phyloP scores from a whole-genome alignment of 1,140 invertebrate genomes.

The Drosophila lacteicornis region DNA sequence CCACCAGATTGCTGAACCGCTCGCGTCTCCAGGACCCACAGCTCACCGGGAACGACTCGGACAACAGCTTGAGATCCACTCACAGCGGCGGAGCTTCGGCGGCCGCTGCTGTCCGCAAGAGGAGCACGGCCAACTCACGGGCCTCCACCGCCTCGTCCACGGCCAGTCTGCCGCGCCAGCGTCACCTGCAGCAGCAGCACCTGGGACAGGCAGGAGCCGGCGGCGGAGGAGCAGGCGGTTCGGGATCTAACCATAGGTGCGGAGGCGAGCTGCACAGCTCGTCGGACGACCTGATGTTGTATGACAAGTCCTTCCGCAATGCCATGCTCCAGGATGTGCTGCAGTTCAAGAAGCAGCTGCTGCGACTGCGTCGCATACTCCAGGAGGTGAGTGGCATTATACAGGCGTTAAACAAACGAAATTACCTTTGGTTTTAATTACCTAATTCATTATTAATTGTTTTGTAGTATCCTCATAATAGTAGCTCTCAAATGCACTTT shows the following conservation, averaged over 20 bases:
- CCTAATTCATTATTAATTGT: not conserved
- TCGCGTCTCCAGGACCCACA: conserved; percentile 80
- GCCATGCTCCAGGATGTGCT: conserved; percentile 89
- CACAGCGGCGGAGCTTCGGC: conserved; percentile 63
- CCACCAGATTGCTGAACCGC: conserved; percentile 82
- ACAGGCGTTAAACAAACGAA: not conserved
- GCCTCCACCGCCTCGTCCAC: conserved; percentile 76
- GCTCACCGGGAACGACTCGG: conserved; percentile 69
- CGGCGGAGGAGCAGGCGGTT: conserved; percentile 4
- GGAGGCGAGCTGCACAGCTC: conserved; percentile 78
- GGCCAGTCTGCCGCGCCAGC: conserved; percentile 70
- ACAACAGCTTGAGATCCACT: conserved; percentile 70
- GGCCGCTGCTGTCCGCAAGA: conserved; percentile 48
- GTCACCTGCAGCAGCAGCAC: conserved; percentile 60
- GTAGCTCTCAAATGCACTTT: conserved; percentile 14
- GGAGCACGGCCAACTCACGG: conserved; percentile 68
- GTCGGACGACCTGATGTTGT: conserved; percentile 84
- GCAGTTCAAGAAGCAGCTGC: conserved; percentile 89
- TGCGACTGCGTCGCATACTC: conserved; percentile 88
- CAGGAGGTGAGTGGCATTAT: conserved; percentile 86
- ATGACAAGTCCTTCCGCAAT: conserved; percentile 84
- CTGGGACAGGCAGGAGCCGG: conserved; percentile 28
- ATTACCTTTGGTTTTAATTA: too few species aligned
- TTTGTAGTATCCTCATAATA: conserved; percentile 23
- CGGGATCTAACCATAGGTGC: conserved; percentile 29